A percentile compares a stretch with the other conserved stretches of the same genome.
These are phyloP conservation scores for Drosophila oshimai DNA, from an alignment of 1,140 invertebrate species.

Conservation along the genomic window DNA sequence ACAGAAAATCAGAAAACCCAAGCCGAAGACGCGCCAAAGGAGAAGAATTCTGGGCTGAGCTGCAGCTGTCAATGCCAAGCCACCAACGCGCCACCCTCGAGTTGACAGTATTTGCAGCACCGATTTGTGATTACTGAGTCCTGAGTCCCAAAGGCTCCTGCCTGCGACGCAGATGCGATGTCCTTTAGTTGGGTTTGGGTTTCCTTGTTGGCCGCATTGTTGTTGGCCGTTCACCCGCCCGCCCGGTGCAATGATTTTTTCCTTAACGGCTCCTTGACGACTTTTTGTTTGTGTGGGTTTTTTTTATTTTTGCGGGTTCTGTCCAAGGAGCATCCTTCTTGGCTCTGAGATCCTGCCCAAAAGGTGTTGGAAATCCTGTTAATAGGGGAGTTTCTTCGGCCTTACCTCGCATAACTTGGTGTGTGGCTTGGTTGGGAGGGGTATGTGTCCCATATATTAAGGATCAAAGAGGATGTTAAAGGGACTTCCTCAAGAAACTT, in stretches of 20 bases:
- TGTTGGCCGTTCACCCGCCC: slow-evolving; percentile 35
- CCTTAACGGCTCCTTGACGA: slow-evolving; percentile 10
- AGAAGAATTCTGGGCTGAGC: slow-evolving; percentile 15
- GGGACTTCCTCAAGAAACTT: background rate
- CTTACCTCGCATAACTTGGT: slow-evolving; percentile 19
- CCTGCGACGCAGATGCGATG: slow-evolving; percentile 58
- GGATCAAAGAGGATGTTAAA: background rate
- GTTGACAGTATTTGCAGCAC: slow-evolving; percentile 64
- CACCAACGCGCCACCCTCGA: slow-evolving; percentile 66
- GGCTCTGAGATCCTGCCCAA: slow-evolving; percentile 21
- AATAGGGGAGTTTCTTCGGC: slow-evolving; percentile 59
- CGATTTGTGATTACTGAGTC: slow-evolving; percentile 48
- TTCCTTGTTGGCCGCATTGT: slow-evolving; percentile 53
- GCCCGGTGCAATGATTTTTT: slow-evolving; percentile 73
- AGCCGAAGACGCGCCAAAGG: slow-evolving; percentile 63
- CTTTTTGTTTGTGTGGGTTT: slow-evolving; percentile 42
- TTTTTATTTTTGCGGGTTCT: slow-evolving; percentile 41
- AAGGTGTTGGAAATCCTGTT: slow-evolving; percentile 68
- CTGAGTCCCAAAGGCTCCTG: slow-evolving; percentile 24
- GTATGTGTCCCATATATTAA: slow-evolving; percentile 9
- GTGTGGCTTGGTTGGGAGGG: slow-evolving; percentile 1
- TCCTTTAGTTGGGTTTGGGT: slow-evolving; percentile 57
- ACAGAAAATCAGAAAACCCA: slow-evolving; percentile 25
- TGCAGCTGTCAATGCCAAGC: slow-evolving; percentile 65
- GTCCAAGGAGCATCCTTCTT: slow-evolving; percentile 3